phyloP scores from a whole-genome alignment of 2,888 invertebrate species.

The Brachypalpus laphriformis region DNA sequence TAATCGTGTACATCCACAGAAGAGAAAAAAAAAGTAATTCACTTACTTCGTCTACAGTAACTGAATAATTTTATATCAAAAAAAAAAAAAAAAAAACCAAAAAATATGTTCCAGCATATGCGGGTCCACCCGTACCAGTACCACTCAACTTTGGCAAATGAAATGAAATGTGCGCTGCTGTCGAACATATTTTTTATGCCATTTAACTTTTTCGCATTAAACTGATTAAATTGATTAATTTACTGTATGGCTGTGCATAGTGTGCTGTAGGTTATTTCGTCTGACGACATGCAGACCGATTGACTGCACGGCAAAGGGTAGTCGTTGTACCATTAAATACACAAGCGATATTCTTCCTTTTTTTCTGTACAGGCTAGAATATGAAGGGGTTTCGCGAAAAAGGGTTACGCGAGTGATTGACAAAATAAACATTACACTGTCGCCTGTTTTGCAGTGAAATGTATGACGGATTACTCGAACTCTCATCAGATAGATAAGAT shows the following conservation, averaged over 20 bases:
- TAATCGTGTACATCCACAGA: conserved; percentile 47
- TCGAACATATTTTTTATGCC: conserved; percentile 76
- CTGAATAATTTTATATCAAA: conserved; percentile 58
- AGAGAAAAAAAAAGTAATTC: conserved; percentile 46
- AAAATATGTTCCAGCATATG: conserved; percentile 52
- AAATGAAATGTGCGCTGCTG: conserved; percentile 62
- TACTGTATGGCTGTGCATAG: conserved; percentile 75
- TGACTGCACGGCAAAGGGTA: conserved; percentile 63
- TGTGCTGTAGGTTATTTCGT: conserved; percentile 43
- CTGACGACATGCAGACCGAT: conserved; percentile 40
- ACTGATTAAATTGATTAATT: conserved; percentile 83
- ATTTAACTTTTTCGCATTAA: conserved; percentile 78
- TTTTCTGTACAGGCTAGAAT: neutral
- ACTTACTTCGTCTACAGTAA: conserved; percentile 48
- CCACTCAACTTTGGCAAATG: conserved; percentile 62
- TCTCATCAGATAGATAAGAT: conserved; percentile 54
- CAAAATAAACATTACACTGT: conserved; percentile 57
- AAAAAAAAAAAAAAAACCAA: conserved; percentile 11
- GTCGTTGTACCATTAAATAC: conserved; percentile 39
- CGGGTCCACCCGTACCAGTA: conserved; percentile 44
- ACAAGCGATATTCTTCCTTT: conserved; percentile 42
- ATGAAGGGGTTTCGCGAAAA: conserved; percentile 22
- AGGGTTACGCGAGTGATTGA: conserved; percentile 61
- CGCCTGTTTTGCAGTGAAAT: conserved; percentile 44
- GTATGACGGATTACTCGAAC: conserved; percentile 69